Evolutionary conservation across 2,888 invertebrate species (phyloP).

Genomic region (Melieria picta): DNA sequence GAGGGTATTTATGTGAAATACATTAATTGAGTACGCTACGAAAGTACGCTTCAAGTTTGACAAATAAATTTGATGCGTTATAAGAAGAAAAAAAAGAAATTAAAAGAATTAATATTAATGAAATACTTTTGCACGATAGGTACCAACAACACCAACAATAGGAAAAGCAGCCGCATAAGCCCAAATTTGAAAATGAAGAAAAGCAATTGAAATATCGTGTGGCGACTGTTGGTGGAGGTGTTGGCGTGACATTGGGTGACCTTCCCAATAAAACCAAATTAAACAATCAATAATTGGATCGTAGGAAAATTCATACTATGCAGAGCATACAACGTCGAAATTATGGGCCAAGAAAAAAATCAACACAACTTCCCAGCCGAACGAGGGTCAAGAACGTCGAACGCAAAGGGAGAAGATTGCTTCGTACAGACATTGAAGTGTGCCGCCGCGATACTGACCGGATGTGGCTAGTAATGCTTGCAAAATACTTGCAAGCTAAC

Average conservation of each 20-base stretch:
- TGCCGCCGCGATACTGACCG: too few relatives aligned
- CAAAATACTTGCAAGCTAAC: too few relatives aligned
- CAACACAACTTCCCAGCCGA: not conserved
- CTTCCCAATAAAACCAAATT: slow-evolving; percentile 7
- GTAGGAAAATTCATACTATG: not conserved
- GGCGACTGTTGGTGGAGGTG: not conserved
- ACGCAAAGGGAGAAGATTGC: not conserved
- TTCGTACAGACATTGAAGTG: not conserved
- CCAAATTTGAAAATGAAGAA: too few relatives aligned
- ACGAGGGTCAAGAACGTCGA: not conserved
- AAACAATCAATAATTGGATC: slow-evolving; percentile 18
- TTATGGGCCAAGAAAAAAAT: not conserved
- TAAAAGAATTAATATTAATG: not conserved
- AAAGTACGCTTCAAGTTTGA: slow-evolving; percentile 10
- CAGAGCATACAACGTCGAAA: not conserved
- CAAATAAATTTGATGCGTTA: not conserved
- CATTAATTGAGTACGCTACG: not conserved
- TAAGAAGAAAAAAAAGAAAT: not conserved
- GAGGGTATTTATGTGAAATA: not conserved
- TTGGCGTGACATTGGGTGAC: slow-evolving; percentile 27
- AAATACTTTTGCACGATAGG: not conserved
- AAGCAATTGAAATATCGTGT: slow-evolving; percentile 6
- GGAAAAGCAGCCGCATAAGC: too few relatives aligned
- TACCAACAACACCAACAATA: not conserved
- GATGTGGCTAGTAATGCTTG: too few relatives aligned